Evolutionary conservation across 1,140 invertebrate species (phyloP), one percentile per base, ranked within the genome.

Genomic region (Teleogryllus occipitalis): DNA sequence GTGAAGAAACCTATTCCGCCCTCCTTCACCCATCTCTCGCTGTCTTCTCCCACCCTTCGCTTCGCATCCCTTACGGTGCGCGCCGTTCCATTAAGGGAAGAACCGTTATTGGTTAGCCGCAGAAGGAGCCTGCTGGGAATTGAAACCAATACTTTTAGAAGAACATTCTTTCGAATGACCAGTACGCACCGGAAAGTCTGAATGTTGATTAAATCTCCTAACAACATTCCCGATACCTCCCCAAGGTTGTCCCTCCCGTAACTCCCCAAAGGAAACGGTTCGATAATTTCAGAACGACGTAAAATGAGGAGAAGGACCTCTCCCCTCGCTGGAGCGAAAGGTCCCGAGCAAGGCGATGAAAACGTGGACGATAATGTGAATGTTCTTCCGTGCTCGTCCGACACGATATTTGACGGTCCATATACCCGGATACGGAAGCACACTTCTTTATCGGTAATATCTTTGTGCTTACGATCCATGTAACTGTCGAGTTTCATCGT

Each of bases 121-220:
- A 65, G 54, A 65, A 65, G 7, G 54, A 18, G 10, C 18, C 54
- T 65, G 18, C 54, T 10, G 54, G 18, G 54, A 65, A 65, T 65
- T 65, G 54, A 65, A 65, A 65, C 54, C 54, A 65, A 65, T 65
- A 65, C 54, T 65, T 65, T 65, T 65, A 65, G 54, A 65, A 65
- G 54, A 65, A 65, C 10, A 65, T 65, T 65, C 54, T 65, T 18
- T 18, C 10, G 18, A 65, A 65, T 65, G 54, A 65, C 54, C 54
- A 65, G 54, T 65, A 65, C 54, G 54, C 54, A 65, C 54, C 10
- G 54, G 18, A 18, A 65, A 65, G 54, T 65, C 54, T 65, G 54
- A 65, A 65, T 65, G 54, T 65, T 65, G 54, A 65, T 65, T 65
- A 65, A 65, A 65, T 65, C 54, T 65, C 18, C 18, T 65, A 65